These are phyloP conservation scores for Ictidomys tridecemlineatus DNA, from an alignment of 2,113 vertebrate species.

Conservation along the genomic window DNA sequence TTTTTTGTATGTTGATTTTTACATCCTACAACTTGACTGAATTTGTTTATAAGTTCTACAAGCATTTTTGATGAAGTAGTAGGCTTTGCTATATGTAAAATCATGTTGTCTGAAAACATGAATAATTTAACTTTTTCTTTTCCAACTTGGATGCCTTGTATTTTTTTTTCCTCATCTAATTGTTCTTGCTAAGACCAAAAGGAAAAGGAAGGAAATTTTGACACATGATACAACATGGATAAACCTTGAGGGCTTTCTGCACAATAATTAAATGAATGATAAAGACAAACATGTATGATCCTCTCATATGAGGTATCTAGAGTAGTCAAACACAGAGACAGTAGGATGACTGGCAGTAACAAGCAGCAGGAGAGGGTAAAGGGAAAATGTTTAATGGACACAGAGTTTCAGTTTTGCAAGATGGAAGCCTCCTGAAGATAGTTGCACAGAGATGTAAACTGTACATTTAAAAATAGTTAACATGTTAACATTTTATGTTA, in stretches of 20 bases:
- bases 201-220: neutral
- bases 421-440: neutral
- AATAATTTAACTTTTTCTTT: neutral
- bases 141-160: neutral
- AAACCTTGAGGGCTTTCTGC: neutral
- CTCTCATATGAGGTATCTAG: fast-evolving
- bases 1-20: neutral
- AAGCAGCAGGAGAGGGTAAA: too few species aligned
- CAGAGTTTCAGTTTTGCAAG: neutral
- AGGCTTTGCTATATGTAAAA: neutral
- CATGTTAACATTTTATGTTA: neutral
- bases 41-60: neutral
- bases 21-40: too few species aligned
- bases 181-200: neutral
- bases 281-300: neutral
- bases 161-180: neutral
- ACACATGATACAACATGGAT: neutral
- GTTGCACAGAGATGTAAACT: neutral
- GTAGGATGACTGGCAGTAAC: neutral
- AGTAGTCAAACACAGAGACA: neutral
- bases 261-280: neutral
- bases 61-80: neutral
- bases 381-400: neutral
- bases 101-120: neutral
- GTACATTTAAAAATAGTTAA: neutral